A percentile compares a stretch with the other conserved stretches of the same genome.
These are phyloP conservation scores for Julus scanicus DNA, from an alignment of 2,888 invertebrate species.

Conservation along the genomic window DNA sequence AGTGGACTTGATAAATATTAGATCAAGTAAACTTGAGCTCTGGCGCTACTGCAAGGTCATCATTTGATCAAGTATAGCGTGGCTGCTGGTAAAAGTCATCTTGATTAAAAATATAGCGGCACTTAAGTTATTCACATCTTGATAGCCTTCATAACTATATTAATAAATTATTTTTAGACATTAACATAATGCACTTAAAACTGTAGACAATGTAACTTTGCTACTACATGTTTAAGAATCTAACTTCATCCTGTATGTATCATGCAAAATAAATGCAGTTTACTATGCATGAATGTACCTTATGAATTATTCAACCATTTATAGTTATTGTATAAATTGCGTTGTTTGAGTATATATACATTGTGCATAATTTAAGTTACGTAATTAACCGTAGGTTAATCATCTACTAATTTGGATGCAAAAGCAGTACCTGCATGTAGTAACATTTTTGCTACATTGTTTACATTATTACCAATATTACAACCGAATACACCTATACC, in stretches of 20 bases:
- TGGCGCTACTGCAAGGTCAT: slow-evolving; percentile 16
- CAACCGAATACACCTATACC: too few species aligned
- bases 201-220: background rate
- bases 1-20: slow-evolving; percentile 30
- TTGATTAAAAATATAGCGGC: slow-evolving; percentile 6
- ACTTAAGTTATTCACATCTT: slow-evolving; percentile 15
- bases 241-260: too few species aligned
- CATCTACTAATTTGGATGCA: too few species aligned
- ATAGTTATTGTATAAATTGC: too few species aligned
- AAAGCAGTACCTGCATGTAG: too few species aligned
- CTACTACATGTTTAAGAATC: background rate
- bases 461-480: too few species aligned
- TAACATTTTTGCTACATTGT: too few species aligned
- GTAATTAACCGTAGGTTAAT: too few species aligned
- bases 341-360: too few species aligned
- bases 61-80: background rate
- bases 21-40: slow-evolving; percentile 9
- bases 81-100: slow-evolving; percentile 31
- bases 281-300: background rate
- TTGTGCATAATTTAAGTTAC: too few species aligned
- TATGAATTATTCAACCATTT: too few species aligned
- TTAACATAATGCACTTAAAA: background rate
- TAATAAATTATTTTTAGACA: background rate
- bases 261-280: background rate
- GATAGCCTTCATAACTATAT: background rate